A percentile compares a stretch with the other conserved stretches of the same genome.
phyloP scores from a whole-genome alignment of 1,140 invertebrate species.

The Nephotettix cincticeps region DNA sequence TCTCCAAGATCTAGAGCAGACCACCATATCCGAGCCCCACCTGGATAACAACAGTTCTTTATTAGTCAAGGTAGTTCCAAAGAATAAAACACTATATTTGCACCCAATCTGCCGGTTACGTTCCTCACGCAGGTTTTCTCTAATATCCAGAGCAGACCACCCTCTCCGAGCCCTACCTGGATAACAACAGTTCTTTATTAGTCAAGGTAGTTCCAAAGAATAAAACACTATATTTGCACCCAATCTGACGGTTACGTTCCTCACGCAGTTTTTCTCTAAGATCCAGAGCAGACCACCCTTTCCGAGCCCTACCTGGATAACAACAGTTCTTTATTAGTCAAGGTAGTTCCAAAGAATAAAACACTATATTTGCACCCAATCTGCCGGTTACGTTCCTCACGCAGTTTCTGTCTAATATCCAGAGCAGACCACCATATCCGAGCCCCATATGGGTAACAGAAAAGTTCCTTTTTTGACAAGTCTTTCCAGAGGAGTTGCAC shows the following conservation, averaged over 20 bases:
- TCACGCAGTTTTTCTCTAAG: conserved; percentile 61
- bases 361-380: conserved; percentile 52
- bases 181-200: too few species aligned
- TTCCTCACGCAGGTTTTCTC: conserved; percentile 61
- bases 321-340: too few species aligned
- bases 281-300: conserved; percentile 58
- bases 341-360: conserved; percentile 56
- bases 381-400: conserved; percentile 57
- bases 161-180: conserved; percentile 58
- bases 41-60: too few species aligned
- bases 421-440: conserved; percentile 57
- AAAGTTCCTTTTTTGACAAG: too few species aligned
- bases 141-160: conserved; percentile 58
- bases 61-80: too few species aligned
- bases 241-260: conserved; percentile 55
- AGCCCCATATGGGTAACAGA: conserved; percentile 59
- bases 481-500: too few species aligned
- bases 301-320: conserved; percentile 58
- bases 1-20: conserved; percentile 62
- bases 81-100: too few species aligned
- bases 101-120: conserved; percentile 56
- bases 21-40: conserved; percentile 56
- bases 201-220: too few species aligned
- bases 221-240: conserved; percentile 55
- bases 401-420: conserved; percentile 63